Evolutionary conservation across 2,113 vertebrate species (phyloP).

Genomic region (Ornithorhynchus anatinus): DNA sequence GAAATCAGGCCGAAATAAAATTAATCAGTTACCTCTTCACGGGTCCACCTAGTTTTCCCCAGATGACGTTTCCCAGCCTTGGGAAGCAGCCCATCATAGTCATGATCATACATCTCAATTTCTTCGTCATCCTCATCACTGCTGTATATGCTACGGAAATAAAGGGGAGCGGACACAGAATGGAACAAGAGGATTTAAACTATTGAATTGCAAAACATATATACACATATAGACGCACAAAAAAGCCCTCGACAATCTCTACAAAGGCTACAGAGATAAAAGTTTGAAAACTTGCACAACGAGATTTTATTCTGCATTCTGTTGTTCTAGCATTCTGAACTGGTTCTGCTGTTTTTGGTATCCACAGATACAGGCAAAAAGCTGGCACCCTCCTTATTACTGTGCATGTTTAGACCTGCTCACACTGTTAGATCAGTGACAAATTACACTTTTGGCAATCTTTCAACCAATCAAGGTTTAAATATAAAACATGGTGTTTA

Average conservation of each 20-base stretch:
- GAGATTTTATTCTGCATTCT: constrained; percentile 76
- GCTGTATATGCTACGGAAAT: constrained; percentile 89
- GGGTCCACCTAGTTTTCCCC: constrained; percentile 97
- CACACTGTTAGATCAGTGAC: constrained; percentile 82
- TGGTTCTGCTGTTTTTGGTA: constrained; percentile 98
- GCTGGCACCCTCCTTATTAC: constrained; percentile 82
- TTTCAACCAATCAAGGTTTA: constrained; percentile 81
- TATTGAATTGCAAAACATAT: constrained; percentile 59
- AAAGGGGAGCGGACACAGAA: constrained; percentile 41
- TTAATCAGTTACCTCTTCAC: constrained; percentile 87
- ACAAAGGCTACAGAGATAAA: constrained; percentile 71
- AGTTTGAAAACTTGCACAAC: constrained; percentile 89
- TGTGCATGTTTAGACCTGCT: constrained; percentile 92
- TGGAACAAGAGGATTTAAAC: constrained; percentile 36
- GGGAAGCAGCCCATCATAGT: constrained; percentile 90
- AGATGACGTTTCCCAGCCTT: constrained; percentile 93
- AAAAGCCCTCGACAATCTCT: constrained; percentile 47
- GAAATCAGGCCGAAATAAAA: neutral
- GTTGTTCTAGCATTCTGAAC: constrained; percentile 83
- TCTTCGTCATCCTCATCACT: constrained; percentile 98
- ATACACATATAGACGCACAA: neutral
- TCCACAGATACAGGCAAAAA: constrained; percentile 94
- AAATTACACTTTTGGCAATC: constrained; percentile 78
- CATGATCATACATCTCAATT: constrained; percentile 94
- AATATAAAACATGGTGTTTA: constrained; percentile 72